These are phyloP conservation scores for Colostygia pectinataria DNA, from an alignment of 2,888 invertebrate species.

Conservation along the genomic window DNA sequence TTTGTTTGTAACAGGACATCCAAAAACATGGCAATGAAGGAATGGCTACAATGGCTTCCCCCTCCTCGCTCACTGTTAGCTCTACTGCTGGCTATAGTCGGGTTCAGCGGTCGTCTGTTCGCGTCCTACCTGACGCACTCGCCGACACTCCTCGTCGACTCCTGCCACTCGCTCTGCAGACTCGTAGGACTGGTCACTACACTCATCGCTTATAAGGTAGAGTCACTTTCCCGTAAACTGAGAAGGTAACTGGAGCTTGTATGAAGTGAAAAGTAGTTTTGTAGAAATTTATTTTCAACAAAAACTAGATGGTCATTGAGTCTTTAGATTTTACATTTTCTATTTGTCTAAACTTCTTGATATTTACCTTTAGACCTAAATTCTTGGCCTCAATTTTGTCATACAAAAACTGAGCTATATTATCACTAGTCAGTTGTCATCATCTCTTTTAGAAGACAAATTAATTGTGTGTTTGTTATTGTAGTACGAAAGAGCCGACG, in stretches of 20 bases:
- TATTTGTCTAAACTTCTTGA: too few relatives aligned
- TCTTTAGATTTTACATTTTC: too few relatives aligned
- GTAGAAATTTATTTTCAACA: neutral
- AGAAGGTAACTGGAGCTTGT: conserved; percentile 7
- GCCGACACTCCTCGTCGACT: conserved; percentile 94
- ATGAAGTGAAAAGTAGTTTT: conserved; percentile 1
- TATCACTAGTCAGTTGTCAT: too few relatives aligned
- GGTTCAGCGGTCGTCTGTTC: conserved; percentile 92
- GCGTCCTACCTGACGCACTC: conserved; percentile 96
- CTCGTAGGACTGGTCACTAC: conserved; percentile 89
- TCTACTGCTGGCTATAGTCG: conserved; percentile 87
- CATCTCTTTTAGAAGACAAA: neutral
- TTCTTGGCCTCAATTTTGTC: too few relatives aligned
- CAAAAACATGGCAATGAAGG: conserved; percentile 88
- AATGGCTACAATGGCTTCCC: conserved; percentile 87
- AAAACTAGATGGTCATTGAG: too few relatives aligned
- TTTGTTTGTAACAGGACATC: conserved; percentile 1
- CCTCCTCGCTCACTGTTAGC: conserved; percentile 90
- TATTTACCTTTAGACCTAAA: too few relatives aligned
- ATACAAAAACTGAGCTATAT: neutral
- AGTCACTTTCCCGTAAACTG: conserved; percentile 20
- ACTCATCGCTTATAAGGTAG: conserved; percentile 69
- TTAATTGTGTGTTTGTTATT: neutral
- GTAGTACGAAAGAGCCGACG: conserved; percentile 75
- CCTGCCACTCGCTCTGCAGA: conserved; percentile 97